These are phyloP conservation scores for Novumbra hubbsi DNA, from an alignment of 2,797 vertebrate genomes.

Conservation along the genomic window DNA sequence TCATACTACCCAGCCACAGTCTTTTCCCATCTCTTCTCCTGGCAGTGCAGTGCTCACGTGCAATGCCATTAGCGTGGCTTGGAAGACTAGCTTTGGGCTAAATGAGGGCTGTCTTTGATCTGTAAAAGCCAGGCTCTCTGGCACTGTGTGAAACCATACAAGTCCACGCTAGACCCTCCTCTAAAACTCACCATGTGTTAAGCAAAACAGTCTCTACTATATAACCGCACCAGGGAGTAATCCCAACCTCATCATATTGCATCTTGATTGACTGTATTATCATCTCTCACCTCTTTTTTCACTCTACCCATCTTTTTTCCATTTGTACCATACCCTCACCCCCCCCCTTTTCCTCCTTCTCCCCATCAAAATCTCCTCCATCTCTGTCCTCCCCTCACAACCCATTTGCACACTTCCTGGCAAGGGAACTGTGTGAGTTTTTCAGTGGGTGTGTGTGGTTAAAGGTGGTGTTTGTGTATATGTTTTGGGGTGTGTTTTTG, in stretches of 20 bases:
- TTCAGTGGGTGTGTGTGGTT: neutral
- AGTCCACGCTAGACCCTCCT: neutral
- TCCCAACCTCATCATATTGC: constrained; percentile 51
- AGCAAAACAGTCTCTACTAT: constrained; percentile 37
- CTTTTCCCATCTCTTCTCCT: neutral
- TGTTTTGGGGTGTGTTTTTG: constrained; percentile 4
- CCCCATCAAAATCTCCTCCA: neutral
- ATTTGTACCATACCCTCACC: constrained; percentile 5
- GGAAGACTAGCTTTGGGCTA: constrained; percentile 30
- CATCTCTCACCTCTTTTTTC: constrained; percentile 36
- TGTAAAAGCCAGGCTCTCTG: constrained; percentile 18
- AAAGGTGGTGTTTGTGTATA: neutral
- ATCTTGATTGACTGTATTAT: constrained; percentile 53
- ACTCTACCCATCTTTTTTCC: constrained; percentile 25
- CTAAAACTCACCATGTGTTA: constrained; percentile 46
- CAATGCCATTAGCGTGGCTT: constrained; percentile 36
- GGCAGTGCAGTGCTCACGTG: constrained; percentile 5
- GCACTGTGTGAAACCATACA: neutral
- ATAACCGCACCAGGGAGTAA: constrained; percentile 40
- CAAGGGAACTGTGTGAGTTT: neutral
- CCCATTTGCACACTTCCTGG: neutral
- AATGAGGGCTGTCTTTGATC: constrained; percentile 52
- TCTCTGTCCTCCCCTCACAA: neutral
- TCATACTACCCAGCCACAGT: neutral
- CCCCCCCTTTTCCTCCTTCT: neutral